Base-by-base conservation (phyloP, 2,888 invertebrate species). In the Taphrorychus bicolor region DNA sequence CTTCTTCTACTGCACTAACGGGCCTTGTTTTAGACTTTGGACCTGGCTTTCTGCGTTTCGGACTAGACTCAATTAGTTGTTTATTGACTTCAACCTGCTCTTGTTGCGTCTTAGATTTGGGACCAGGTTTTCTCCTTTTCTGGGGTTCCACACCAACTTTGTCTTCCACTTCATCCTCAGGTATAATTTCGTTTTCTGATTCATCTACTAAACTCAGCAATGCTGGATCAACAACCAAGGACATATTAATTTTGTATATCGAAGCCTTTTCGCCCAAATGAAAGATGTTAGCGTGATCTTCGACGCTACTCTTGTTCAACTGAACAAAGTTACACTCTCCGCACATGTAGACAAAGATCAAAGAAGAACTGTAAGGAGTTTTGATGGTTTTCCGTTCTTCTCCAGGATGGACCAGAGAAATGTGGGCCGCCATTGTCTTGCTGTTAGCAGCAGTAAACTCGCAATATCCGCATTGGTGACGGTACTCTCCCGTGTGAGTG, bases 401-500 rank as follows among this genome's bases (percentile, higher is more conserved):
- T 23, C 70, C 70, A 32, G 72, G 71, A 64, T 80, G 80, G 17
- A 60, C 41, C 3, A 69, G 71, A 2, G 71, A 57, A 62, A 77
- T 74, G 67, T 80, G 80, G 0, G 66, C 53, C 11, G 76, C 71
- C 19, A 81, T 64, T 3, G 77, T 73, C 68, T 80, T 80, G 7
- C 63, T 66, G 17, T 73, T 76, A 14, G 75, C 73, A 16, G 78
- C 74, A 5, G 70, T 70, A 70, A 74, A 79, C 59, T 80, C 73
- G 72, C 93, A 94, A 52, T 83, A 81, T 0, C 85, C 85, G 78
- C 93, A 94, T 18, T 83, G 79, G 68, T 87, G 88, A 60, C 89
- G 84, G 73, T 88, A 91, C 81, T 94, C 94, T 0, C 94, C 94
- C 0, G 93, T 94, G 69, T 94, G 94, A 52, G 82, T 85, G 18